Percentiles rank a stretch among this genome's conserved stretches.
Conservation (phyloP, 2,888 invertebrate genomes). For the Dascillus cervinus region DNA sequence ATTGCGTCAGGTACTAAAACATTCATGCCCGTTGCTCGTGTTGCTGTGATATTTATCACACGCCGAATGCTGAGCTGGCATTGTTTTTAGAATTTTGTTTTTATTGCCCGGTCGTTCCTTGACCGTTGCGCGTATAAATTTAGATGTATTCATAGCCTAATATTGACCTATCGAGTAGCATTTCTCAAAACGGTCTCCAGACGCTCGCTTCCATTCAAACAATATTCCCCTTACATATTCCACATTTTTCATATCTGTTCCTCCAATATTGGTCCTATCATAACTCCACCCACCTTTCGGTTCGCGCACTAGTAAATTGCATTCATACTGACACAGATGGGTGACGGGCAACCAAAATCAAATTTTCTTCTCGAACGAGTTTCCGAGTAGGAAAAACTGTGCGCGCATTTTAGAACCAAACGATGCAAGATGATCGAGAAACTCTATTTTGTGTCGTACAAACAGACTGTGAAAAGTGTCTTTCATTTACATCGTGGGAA, state of each 20-base stretch:
- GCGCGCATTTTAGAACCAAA: slow-evolving; percentile 24
- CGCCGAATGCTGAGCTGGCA: slow-evolving; percentile 13
- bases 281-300: slow-evolving; percentile 16
- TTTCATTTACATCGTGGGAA: slow-evolving; percentile 8
- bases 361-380: slow-evolving; percentile 28
- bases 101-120: slow-evolving; percentile 11
- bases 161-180: slow-evolving; percentile 22
- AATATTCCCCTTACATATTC: slow-evolving; percentile 23
- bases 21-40: slow-evolving; percentile 15
- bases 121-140: slow-evolving; percentile 20
- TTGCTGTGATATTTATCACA: slow-evolving; percentile 16
- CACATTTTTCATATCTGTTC: slow-evolving; percentile 27
- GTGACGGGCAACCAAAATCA: slow-evolving; percentile 29
- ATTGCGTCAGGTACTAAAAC: slow-evolving; percentile 16
- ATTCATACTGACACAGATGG: slow-evolving; percentile 30
- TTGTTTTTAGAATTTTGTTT: no score
- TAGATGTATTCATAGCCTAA: slow-evolving; percentile 24
- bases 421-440: slow-evolving; percentile 22
- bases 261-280: slow-evolving; percentile 25
- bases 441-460: no score
- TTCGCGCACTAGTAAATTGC: slow-evolving; percentile 23
- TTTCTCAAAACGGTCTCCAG: slow-evolving; percentile 19
- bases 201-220: slow-evolving; percentile 22
- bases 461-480: slow-evolving; percentile 10
- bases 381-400: slow-evolving; percentile 26